Evolutionary conservation across 1,140 invertebrate genomes (phyloP), one percentile per base, ranked within the genome.

Genomic region (Gryon sp.): DNA sequence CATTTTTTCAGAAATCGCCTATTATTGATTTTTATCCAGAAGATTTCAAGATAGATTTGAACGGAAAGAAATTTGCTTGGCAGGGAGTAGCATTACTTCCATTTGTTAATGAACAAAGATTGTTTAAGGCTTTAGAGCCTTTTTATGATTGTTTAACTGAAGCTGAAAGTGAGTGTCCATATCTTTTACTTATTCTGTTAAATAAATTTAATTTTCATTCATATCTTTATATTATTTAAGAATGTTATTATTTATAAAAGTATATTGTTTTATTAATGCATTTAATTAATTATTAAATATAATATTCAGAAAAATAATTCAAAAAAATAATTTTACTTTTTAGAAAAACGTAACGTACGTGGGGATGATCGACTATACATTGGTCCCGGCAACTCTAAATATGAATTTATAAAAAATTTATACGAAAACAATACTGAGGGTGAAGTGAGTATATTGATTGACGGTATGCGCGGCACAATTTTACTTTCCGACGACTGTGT

Each of bases 21-120:
- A 99, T 99, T 36, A 99, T 99, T 76, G 99, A 99, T 88, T 99
- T 99, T 89, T 99, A 99, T 90, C 99, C 99, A 0, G 94, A 93
- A 84, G 96, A 99, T 84, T 99, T 99, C 86, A 98, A 98, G 89
- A 98, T 99, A 66, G 99, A 99, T 90, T 89, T 99, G 40, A 99
- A 99, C 90, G 99, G 99, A 11, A 99, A 99, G 88, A 99, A 99
- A 88, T 99, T 96, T 90, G 98, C 98, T 45, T 99, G 98, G 98
- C 98, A 99, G 90, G 98, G 98, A 59, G 98, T 99, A 6, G 98
- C 98, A 3, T 86, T 99, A 6, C 88, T 99, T 43, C 99, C 99
- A 22, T 99, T 99, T 90, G 98, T 99, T 0, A 98, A 99, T 83
- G 98, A 99, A 88, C 91, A 91, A 36, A 90, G 98, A 68, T 90